These are phyloP conservation scores for Craterocephalus amniculus DNA, from an alignment of 2,797 vertebrate species.

Conservation along the genomic window DNA sequence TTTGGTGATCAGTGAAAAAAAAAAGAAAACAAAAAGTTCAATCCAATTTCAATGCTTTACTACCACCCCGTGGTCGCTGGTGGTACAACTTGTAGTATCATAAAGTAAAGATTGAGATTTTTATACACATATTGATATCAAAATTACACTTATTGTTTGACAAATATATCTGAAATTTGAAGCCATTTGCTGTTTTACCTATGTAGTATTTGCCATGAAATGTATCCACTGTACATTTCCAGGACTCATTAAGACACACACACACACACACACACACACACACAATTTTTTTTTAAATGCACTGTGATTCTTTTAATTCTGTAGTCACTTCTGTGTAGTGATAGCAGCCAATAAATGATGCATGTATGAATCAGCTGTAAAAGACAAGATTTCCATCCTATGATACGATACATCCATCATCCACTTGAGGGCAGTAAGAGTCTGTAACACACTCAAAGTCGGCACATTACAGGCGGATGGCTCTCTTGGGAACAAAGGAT, in stretches of 20 bases:
- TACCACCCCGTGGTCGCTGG: constrained; percentile 71
- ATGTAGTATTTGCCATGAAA: neutral
- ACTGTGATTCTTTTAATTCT: neutral
- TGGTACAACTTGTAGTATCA: neutral
- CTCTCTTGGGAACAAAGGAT: constrained; percentile 76
- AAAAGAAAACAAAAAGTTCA: neutral
- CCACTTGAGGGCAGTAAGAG: constrained; percentile 74
- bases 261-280: too few species aligned
- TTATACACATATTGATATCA: neutral
- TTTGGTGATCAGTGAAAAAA: constrained; percentile 14
- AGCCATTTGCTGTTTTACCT: neutral
- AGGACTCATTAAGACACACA: too few species aligned
- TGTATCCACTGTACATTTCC: neutral
- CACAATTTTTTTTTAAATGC: neutral
- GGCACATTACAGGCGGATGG: constrained; percentile 7
- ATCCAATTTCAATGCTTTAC: constrained; percentile 45
- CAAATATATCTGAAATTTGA: neutral
- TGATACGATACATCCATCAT: constrained; percentile 16
- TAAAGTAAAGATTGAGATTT: neutral
- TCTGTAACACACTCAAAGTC: constrained; percentile 29
- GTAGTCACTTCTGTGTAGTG: neutral
- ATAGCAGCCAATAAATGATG: neutral
- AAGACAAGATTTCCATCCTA: neutral
- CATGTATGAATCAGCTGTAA: neutral
- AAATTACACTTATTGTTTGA: neutral